Percentiles rank a stretch among this genome's conserved stretches.
Evolutionary conservation across 2,888 invertebrate species (phyloP).

Genomic region (Metacarcinus magister): DNA sequence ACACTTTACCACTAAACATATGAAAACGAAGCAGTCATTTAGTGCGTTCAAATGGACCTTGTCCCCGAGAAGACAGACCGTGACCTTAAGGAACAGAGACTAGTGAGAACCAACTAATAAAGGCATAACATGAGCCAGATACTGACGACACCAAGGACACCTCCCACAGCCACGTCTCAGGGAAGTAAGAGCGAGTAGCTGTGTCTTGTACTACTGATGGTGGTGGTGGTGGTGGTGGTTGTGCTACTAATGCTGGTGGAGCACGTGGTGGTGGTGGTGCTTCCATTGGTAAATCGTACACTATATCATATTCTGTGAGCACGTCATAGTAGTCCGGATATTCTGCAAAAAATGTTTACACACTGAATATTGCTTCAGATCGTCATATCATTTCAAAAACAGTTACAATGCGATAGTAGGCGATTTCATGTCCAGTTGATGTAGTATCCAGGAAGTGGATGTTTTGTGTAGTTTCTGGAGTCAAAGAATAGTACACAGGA

Average conservation of each 20-base stretch:
- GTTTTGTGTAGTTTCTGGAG: neutral
- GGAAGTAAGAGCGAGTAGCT: neutral
- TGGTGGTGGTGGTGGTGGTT: neutral
- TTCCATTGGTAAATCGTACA: neutral
- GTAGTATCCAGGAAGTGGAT: neutral
- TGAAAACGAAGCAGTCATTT: neutral
- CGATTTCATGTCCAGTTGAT: neutral
- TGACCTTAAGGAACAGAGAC: neutral
- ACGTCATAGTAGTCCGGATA: neutral
- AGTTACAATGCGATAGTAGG: neutral
- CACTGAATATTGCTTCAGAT: neutral
- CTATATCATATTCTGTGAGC: neutral
- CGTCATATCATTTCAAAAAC: too few species aligned
- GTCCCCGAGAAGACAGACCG: neutral
- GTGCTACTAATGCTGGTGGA: neutral
- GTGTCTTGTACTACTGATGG: neutral
- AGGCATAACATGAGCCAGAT: neutral
- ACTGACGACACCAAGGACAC: conserved; percentile 82
- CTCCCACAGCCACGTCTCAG: conserved; percentile 16
- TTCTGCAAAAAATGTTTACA: neutral
- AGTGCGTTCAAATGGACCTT: neutral
- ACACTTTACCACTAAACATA: too few species aligned
- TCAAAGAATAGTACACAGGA: neutral
- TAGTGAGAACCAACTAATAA: neutral
- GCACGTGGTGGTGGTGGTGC: neutral